Evolutionary conservation across 2,797 vertebrate species (phyloP), one percentile per base, ranked within the genome.

Genomic region (Halcyon chelicuti): DNA sequence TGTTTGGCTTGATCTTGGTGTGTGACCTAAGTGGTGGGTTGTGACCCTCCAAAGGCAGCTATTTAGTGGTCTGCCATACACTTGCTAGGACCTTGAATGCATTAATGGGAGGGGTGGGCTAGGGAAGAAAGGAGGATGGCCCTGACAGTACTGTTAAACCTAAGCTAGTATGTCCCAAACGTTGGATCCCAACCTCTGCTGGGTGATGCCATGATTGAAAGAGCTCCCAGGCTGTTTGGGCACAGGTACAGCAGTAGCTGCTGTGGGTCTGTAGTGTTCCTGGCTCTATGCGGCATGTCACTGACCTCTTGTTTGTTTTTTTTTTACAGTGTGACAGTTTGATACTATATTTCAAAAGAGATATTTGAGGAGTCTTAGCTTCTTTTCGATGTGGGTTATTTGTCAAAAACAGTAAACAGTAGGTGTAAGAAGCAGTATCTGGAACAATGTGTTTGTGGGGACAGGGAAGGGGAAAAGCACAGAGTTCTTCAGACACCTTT

Each of bases 201-300:
- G 55, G 4, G 20, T 12, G 61, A 58, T 87, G 49, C 14, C 54
- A 4, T 20, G 46, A 51, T 65, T 62, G 54, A 12, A 6, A 52
- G 58, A 46, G 22, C 22, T 33, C 17, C 15, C 31, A 37, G 57
- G 13, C 33, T 26, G 12, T 35, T 42, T 94, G 70, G 6, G 11
- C 20, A 26, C 10, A 58, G 44, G 16, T 29, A 23, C 19, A 75
- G 26, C 21, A 29, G 28, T 51, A 26, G 11, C 33, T 67, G 37
- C 35, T 40, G 22, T 0, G 2, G 11, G 5, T 54, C 7, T 35
- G 28, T 13, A 5, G 31, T 46, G n/a, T 23, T 76, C 28, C 35
- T 82, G n/a, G 16, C 23, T 40, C 25, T 26, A 0, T 28, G 31
- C 46, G 47, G 5, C 2, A 1, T 47, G 46, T 37, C 23, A 12